These are phyloP conservation scores for Coecobrya sp. DNA, from an alignment of 2,888 invertebrate genomes.

Conservation along the genomic window DNA sequence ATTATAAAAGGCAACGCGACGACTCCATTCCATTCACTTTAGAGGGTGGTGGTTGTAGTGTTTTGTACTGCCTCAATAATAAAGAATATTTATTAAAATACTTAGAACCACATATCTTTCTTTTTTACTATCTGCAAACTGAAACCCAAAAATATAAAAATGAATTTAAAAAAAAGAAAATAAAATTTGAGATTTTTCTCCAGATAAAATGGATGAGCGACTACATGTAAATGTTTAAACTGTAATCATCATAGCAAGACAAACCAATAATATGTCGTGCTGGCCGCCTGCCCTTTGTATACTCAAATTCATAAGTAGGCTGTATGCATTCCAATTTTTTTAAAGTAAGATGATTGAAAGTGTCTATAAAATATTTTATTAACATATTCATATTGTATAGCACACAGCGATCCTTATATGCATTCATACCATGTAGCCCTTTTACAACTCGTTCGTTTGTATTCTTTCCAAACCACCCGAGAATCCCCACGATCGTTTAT, in stretches of 20 bases:
- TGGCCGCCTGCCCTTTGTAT: constrained; percentile 30
- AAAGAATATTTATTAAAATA: constrained; percentile 59
- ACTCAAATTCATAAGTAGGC: background rate
- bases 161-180: background rate
- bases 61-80: constrained; percentile 1
- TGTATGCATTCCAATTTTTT: constrained; percentile 12
- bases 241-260: constrained; percentile 40
- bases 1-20: constrained; percentile 55
- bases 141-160: constrained; percentile 12
- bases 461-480: constrained; percentile 29
- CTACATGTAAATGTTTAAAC: background rate
- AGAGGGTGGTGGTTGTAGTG: constrained; percentile 20
- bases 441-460: background rate
- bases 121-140: background rate
- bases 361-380: constrained; percentile 70
- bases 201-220: constrained; percentile 31
- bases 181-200: constrained; percentile 53
- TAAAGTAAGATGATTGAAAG: constrained; percentile 43
- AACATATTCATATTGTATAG: background rate
- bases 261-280: constrained; percentile 31
- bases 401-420: constrained; percentile 3
- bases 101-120: constrained; percentile 52
- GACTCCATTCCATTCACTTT: constrained; percentile 26
- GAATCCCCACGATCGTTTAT: constrained; percentile 70
- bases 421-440: background rate